Evolutionary conservation across 1,140 invertebrate species (phyloP), one percentile per base, ranked within the genome.

Genomic region (Bacillus rossius): DNA sequence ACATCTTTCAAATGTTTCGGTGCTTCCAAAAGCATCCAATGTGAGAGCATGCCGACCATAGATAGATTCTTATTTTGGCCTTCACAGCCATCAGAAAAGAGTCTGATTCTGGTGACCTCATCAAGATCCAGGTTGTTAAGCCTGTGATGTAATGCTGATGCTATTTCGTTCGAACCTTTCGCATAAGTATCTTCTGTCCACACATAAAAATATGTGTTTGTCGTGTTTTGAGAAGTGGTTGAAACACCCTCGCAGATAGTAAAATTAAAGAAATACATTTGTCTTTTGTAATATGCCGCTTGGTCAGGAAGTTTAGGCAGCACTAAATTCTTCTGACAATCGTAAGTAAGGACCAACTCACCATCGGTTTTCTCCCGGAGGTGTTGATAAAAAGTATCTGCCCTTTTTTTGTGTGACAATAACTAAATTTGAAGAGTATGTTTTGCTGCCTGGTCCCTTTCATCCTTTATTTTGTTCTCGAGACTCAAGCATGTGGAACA

Each of bases 241-340:
- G 57, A 55, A 23, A 41, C 19, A 13, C 57, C 49, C 40, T 48
- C 23, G 23, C n/a, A 26, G 23, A 60, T 42, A 26, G 58, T 60
- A 17, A 59, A 60, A 60, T 59, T 60, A 34, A 42, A 60, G 10
- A 42, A 42, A 34, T 60, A 60, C 20, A 60, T n/a, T 38, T 60
- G 58, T 17, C 45, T 19, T 19, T 41, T 59, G 41, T 60, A 59
- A 47, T 58, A 59, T 13, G 57, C 55, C 10, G 17, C 55, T 59
- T 59, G 29, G 26, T 42, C 34, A 20, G 29, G 54, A 16, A 55
- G 20, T 45, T 29, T 13, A 8, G 54, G 54, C 54, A 55, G 3
- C 25, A 20, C 54, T 19, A 26, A 37, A 47, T 60, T 60, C 25
- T 60, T 41, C 7, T 60, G 40, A 25, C 54, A 57, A 38, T 60